Evolutionary conservation across 2,113 vertebrate species (phyloP).

Genomic region (Steatornis caripensis): DNA sequence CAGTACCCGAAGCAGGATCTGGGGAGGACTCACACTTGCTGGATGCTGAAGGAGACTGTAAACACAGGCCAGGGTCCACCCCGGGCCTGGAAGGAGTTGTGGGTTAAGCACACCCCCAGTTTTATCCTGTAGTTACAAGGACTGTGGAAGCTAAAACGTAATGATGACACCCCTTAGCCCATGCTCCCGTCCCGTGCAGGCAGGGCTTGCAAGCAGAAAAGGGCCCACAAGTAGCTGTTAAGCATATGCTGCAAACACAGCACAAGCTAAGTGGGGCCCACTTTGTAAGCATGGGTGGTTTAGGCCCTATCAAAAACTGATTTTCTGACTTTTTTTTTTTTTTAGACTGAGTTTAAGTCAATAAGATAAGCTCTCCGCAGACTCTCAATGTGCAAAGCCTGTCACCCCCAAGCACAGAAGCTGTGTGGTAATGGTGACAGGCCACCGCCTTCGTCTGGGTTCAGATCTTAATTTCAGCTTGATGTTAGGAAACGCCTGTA

Average conservation of each 20-base stretch:
- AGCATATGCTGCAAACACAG: neutral
- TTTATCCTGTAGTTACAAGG: neutral
- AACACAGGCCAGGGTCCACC: neutral
- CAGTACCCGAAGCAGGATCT: neutral
- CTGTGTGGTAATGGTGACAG: neutral
- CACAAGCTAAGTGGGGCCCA: neutral
- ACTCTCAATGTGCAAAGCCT: neutral
- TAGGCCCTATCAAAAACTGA: neutral
- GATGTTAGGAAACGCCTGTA: neutral
- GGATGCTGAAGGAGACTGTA: neutral
- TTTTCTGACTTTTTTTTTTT: neutral
- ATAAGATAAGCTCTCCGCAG: neutral
- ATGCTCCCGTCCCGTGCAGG: neutral
- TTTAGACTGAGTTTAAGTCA: neutral
- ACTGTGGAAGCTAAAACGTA: neutral
- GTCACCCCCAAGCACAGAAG: neutral
- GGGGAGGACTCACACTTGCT: neutral
- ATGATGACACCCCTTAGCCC: neutral
- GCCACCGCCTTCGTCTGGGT: neutral
- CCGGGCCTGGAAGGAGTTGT: neutral
- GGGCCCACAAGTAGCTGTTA: neutral
- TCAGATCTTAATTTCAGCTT: neutral
- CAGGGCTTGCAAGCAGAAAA: neutral
- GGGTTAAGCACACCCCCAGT: neutral
- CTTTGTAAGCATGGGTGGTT: neutral